Conservation (phyloP, 2,797 vertebrate species). For the Hippoglossus hippoglossus region DNA sequence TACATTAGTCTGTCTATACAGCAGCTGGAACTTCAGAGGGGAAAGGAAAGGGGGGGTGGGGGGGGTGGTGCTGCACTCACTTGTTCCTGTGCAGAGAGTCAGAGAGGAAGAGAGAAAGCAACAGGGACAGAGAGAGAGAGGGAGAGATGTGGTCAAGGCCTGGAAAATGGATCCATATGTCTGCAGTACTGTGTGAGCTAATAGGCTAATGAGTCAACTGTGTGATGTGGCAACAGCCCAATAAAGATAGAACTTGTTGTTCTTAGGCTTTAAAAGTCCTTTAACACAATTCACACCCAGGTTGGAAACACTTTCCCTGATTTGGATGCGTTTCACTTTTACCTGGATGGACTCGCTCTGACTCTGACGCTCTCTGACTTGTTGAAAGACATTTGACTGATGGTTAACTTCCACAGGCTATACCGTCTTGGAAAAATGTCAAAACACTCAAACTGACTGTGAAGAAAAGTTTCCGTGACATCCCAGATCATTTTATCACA, state of each 20-base stretch:
- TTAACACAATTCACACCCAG: background rate
- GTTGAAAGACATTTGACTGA: conserved; percentile 18
- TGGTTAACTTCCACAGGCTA: conserved; percentile 19
- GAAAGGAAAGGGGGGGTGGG: conserved; percentile 16
- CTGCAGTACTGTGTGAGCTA: conserved; percentile 55
- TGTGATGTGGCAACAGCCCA: conserved; percentile 44
- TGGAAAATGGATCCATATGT: conserved; percentile 74
- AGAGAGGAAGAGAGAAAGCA: conserved; percentile 10
- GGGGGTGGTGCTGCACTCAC: conserved; percentile 54
- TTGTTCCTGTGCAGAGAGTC: conserved; percentile 54
- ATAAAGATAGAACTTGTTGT: conserved; percentile 35
- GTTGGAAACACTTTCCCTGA: conserved; percentile 17
- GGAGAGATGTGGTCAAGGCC: conserved; percentile 57
- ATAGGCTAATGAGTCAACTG: conserved; percentile 55
- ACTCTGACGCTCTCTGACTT: conserved; percentile 30
- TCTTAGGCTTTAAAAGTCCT: conserved; percentile 21
- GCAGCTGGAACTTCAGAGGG: conserved; percentile 78
- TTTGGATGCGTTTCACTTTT: conserved; percentile 13
- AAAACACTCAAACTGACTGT: conserved; percentile 12
- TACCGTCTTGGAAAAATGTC: conserved; percentile 28
- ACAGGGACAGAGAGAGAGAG: conserved; percentile 21
- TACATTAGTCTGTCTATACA: conserved; percentile 78
- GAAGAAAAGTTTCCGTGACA: conserved; percentile 21
- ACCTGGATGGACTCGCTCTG: conserved; percentile 37
- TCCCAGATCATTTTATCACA: conserved; percentile 26